These are phyloP conservation scores for Helleia helle DNA, from an alignment of 2,888 invertebrate genomes.

Conservation along the genomic window DNA sequence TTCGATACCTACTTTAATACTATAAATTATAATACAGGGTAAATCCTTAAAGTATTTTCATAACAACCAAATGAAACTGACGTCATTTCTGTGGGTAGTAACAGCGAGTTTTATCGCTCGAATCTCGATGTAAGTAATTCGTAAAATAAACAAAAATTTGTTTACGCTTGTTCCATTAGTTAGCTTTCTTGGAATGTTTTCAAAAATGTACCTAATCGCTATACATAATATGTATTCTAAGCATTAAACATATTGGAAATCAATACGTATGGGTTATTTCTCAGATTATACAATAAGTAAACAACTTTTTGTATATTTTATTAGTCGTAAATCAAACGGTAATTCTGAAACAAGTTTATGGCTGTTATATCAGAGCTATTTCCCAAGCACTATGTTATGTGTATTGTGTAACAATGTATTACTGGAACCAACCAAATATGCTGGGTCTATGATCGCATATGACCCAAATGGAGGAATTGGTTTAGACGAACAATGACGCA, in stretches of 20 bases:
- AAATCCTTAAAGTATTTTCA: too few relatives aligned
- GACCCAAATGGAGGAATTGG: slow-evolving; percentile 57
- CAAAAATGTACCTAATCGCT: too few relatives aligned
- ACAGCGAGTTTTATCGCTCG: too few relatives aligned
- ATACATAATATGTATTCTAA: too few relatives aligned
- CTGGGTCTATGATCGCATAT: slow-evolving; percentile 31
- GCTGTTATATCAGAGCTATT: slow-evolving; percentile 39
- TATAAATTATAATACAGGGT: too few relatives aligned
- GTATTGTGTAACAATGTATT: neutral
- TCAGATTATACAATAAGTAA: too few relatives aligned
- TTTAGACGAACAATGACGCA: slow-evolving; percentile 43
- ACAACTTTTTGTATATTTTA: too few relatives aligned
- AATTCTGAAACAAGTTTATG: slow-evolving; percentile 41
- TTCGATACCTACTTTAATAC: too few relatives aligned
- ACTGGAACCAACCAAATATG: slow-evolving; percentile 13
- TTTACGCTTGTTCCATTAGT: neutral
- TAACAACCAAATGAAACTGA: neutral
- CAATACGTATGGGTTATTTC: too few relatives aligned
- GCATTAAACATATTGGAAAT: too few relatives aligned
- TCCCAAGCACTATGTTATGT: neutral
- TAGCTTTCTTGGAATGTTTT: neutral
- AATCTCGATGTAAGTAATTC: too few relatives aligned
- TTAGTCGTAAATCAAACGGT: neutral
- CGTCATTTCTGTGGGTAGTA: slow-evolving; percentile 4
- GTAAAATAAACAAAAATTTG: neutral